A percentile compares a stretch with the other conserved stretches of the same genome.
These are phyloP conservation scores for Tenualosa thibaudeaui DNA, from an alignment of 2,797 vertebrate species.

Conservation along the genomic window DNA sequence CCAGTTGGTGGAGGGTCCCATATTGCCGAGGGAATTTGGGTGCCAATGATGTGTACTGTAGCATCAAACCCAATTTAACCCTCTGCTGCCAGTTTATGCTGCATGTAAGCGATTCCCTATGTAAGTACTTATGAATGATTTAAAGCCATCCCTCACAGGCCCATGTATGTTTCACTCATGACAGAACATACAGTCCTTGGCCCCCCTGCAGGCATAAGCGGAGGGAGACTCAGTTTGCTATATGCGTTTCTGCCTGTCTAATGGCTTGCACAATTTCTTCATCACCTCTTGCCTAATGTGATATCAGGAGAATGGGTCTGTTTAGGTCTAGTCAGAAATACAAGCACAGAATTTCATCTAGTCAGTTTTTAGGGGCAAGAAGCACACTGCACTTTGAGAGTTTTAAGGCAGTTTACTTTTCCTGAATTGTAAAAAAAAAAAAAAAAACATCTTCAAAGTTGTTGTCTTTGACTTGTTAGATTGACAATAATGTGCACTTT, in stretches of 20 bases:
- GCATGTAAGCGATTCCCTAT: slow-evolving; percentile 58
- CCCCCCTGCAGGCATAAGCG: slow-evolving; percentile 29
- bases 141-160: slow-evolving; percentile 21
- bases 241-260: background rate
- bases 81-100: slow-evolving; percentile 56
- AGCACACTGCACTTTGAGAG: background rate
- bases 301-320: background rate
- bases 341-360: background rate
- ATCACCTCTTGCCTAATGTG: background rate
- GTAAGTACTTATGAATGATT: slow-evolving; percentile 61
- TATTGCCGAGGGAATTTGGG: slow-evolving; percentile 57
- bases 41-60: slow-evolving; percentile 59
- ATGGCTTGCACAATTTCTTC: background rate
- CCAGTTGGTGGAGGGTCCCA: slow-evolving; percentile 26
- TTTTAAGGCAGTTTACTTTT: background rate
- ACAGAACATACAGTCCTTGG: slow-evolving; percentile 31
- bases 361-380: background rate
- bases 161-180: slow-evolving; percentile 41
- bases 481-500: background rate
- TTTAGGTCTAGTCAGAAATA: background rate
- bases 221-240: slow-evolving; percentile 5
- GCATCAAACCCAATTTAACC: slow-evolving; percentile 69
- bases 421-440: background rate
- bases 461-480: background rate
- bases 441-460: background rate